Evolutionary conservation across 1,140 invertebrate species (phyloP), one percentile per base, ranked within the genome.

Genomic region (Hypsibius dujardini): DNA sequence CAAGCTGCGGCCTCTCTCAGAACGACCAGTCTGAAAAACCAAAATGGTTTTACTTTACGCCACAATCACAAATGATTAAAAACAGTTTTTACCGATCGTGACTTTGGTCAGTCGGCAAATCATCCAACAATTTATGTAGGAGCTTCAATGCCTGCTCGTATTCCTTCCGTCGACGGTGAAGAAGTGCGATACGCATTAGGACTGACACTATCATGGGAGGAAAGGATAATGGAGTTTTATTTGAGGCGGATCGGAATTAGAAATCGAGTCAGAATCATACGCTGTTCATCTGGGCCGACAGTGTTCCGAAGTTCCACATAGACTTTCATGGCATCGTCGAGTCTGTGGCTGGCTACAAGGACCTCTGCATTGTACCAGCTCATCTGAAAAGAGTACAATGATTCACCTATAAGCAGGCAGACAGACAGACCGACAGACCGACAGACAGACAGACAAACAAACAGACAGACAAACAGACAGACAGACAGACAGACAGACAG

Each of bases 121-220:
- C 62, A 42, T 67, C 62, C 62, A 67, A 45, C 42, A 67, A 42
- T 67, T 42, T 67, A 42, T 67, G 62, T 15, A 67, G 12, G 7
- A 67, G 7, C 12, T 12, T 12, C 12, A 67, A 42, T 42, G 62
- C 42, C 3, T 12, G 12, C 62, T 67, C 12, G 42, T 67, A 67
- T 42, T 12, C 62, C 45, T 42, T 42, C 12, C 62, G 62, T 67
- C 62, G 62, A 7, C 62, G 62, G 45, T 67, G 62, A 15, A 67
- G 12, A 15, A 67, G 12, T 15, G 42, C 42, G 42, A 67, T 42
- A 7, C 62, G 62, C 12, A 45, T 7, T 3, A 67, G 42, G 3
- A 67, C 62, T 56, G 50, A 12, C 50, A 56, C 7, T 56, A 7
- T 56, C 50, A 7, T 7, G 7, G 7, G n/a, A 56, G n/a, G 7